Base-by-base conservation (phyloP, 1,140 invertebrate species). In the Pseudomyrmex dendroicus region DNA sequence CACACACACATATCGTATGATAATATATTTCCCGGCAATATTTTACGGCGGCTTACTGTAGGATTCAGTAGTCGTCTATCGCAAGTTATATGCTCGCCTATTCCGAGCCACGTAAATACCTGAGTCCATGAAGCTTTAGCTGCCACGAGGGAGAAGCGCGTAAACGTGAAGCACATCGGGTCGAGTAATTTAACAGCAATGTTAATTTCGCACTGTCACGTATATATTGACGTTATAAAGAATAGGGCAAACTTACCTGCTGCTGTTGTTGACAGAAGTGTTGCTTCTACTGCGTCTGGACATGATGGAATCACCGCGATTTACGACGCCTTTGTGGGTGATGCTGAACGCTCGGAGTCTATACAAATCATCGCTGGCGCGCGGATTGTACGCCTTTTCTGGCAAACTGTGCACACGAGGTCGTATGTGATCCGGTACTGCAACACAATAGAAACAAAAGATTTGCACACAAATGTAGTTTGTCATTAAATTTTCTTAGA, bases 281-380 rank as follows among this genome's bases (percentile, higher is more conserved):
- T 98, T 98, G 66, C 97, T 97, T 20, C 97, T 95, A 35, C 97
- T 97, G 17, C 97, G 93, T 13, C 97, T 94, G 68, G 97, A 97
- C 86, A 98, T 98, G 84, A 98, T 97, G 56, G 97, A 97, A 94
- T 98, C 98, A 0, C 98, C 98, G 83, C 97, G 97, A 95, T 98
- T 99, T 70, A 98, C 96, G 35, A 98, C 97, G 1, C 97, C 97
- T 92, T 98, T 98, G 86, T 97, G 97, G 15, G 97, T 98, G 86
- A 98, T 98, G 90, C 96, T 97, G 95, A 98, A 99, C 63, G 97
- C 98, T 0, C 98, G 94, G 52, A 98, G 95, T 59, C 98, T 95
- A 94, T 98, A 98, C 56, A 98, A 95, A 92, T 98, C 97, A 87
- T 97, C 97, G 12, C 96, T 96, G 15, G 96, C 95, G 15, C 97